Evolutionary conservation across 2,113 vertebrate species (phyloP).

Genomic region (Cervus canadensis): DNA sequence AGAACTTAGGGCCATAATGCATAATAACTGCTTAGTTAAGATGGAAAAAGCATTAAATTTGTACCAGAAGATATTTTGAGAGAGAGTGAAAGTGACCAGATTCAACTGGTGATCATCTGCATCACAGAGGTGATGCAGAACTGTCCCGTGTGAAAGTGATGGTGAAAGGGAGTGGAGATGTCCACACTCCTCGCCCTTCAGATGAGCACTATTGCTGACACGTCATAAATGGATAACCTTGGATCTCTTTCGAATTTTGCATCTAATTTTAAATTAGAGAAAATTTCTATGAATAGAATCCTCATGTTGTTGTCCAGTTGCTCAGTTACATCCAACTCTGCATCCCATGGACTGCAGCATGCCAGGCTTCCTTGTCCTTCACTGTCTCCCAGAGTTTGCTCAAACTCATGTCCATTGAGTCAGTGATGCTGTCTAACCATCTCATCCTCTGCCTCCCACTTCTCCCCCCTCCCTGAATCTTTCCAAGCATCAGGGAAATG

Average conservation of each 20-base stretch:
- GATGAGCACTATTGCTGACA: neutral
- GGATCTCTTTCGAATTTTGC: neutral
- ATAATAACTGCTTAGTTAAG: neutral
- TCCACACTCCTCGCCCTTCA: neutral
- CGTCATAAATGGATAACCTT: neutral
- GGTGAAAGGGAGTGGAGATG: neutral
- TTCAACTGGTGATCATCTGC: neutral
- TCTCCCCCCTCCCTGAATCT: neutral
- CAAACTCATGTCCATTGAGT: neutral
- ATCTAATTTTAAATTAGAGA: neutral
- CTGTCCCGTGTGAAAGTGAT: too few species aligned
- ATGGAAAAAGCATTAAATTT: neutral
- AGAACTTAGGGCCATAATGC: neutral
- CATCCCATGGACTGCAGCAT: neutral
- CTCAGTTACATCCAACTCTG: neutral
- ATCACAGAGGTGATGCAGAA: neutral
- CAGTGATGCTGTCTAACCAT: neutral
- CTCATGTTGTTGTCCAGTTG: neutral
- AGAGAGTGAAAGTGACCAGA: neutral
- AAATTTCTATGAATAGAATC: neutral
- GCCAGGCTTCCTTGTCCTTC: neutral
- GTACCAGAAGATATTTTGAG: neutral
- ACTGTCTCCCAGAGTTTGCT: neutral
- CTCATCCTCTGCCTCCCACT: neutral
- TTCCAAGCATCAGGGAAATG: neutral